phyloP scores from a whole-genome alignment of 1,140 invertebrate genomes.

The Acromyrmex charruanus region DNA sequence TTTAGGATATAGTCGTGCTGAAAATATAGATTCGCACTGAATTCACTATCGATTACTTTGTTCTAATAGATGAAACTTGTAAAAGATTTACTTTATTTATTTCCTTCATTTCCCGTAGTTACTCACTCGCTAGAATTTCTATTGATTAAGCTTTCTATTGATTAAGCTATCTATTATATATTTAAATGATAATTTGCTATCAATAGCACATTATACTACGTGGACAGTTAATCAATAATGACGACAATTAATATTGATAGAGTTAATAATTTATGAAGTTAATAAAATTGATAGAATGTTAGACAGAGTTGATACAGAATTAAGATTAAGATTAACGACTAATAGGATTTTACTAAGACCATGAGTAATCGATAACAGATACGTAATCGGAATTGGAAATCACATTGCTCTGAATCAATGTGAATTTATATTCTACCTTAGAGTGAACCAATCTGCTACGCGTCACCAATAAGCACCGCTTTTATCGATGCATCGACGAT shows the following conservation, averaged over 20 bases:
- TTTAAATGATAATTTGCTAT: not conserved
- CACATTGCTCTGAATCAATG: not conserved
- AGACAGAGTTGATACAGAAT: not conserved
- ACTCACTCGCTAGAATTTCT: not conserved
- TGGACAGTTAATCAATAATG: constrained; percentile 22
- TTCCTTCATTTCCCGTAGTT: not conserved
- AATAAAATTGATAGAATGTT: not conserved
- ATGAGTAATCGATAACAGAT: not conserved
- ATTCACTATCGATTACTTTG: constrained; percentile 27
- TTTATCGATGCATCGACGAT: constrained; percentile 59
- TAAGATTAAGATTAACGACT: constrained; percentile 9
- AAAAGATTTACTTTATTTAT: not conserved
- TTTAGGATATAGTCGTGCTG: not conserved
- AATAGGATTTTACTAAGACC: not conserved
- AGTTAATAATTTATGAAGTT: constrained; percentile 9
- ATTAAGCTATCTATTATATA: not conserved
- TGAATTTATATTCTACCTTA: constrained; percentile 29
- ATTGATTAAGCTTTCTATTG: not conserved
- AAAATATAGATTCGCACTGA: not conserved
- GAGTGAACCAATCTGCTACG: constrained; percentile 26
- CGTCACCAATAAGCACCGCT: constrained; percentile 54
- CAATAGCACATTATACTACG: not conserved
- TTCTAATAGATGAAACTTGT: not conserved
- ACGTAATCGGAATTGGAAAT: not conserved
- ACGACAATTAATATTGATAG: not conserved